Base-by-base conservation (phyloP, 2,888 invertebrate species). In the Drosophila nr. perissopoda region DNA sequence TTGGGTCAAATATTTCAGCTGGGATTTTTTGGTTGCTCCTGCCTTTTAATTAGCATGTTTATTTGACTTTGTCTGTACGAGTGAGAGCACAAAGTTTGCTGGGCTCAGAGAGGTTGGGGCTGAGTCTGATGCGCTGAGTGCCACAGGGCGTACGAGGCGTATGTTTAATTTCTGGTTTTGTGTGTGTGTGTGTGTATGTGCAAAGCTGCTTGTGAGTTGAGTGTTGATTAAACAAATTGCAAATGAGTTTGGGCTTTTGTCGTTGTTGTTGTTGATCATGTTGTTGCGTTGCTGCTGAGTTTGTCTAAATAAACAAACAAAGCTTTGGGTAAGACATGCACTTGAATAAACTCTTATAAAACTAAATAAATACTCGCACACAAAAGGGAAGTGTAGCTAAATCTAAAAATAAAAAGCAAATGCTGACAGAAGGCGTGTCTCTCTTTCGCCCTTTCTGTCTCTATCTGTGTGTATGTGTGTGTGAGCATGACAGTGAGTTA, bases 201-300 rank as follows among this genome's bases (percentile, higher is more conserved):
- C 49, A 56, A 69, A 70, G 62, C 73, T 73, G 82, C 82, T 72
- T 73, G 67, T 65, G 79, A 49, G 77, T 69, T 63, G 86, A 82
- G 81, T 88, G 88, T 87, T 87, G 88, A 87, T 87, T 86, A 88
- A 88, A 87, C 86, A 88, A 87, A 87, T 87, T 87, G 86, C 88
- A 87, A 88, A 87, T 87, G 80, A 87, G 86, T 86, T 88, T 78
- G 59, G 63, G 61, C 69, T 73, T 76, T 79, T 79, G 72, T 54
- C 36, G 21, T 40, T 80, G 60, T 65, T 27, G 57, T 4, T 27
- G 27, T 25, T 25, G 25, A 0, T 68, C 38, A 42, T 62, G 49
- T 60, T 78, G 68, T 16, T 45, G 45, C 34, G 27, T 27, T 58
- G 49, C 29, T 57, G 42, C 40, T 66, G 61, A 60, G 59, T 72